These are phyloP conservation scores for Eupithecia inturbata DNA, from an alignment of 2,888 invertebrate species.

Conservation along the genomic window DNA sequence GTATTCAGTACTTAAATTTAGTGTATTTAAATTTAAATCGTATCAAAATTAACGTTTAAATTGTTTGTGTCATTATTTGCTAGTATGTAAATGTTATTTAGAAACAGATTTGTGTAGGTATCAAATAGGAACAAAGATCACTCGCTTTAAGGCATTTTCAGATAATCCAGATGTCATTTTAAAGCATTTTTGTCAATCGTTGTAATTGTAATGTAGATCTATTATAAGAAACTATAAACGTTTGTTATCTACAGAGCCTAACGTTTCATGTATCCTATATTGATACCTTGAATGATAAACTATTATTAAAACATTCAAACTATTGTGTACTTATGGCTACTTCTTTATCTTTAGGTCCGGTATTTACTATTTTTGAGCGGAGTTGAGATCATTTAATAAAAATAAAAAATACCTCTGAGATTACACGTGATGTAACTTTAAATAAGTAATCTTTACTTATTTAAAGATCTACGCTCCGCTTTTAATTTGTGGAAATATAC, in stretches of 20 bases:
- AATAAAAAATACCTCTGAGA: background rate
- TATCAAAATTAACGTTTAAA: conserved; percentile 48
- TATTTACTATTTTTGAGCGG: conserved; percentile 14
- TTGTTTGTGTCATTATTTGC: conserved; percentile 57
- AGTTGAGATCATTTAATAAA: conserved; percentile 10
- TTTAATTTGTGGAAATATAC: conserved; percentile 13
- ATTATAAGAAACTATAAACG: conserved; percentile 56
- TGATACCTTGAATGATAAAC: conserved; percentile 65
- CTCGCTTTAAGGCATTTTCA: conserved; percentile 65
- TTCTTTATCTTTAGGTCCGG: conserved; percentile 51
- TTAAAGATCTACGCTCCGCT: conserved; percentile 19
- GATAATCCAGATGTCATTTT: conserved; percentile 61
- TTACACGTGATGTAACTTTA: conserved; percentile 3
- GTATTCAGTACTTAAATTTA: conserved; percentile 51
- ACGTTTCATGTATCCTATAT: conserved; percentile 68
- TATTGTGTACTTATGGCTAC: conserved; percentile 74
- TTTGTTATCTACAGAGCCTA: conserved; percentile 65
- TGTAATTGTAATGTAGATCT: conserved; percentile 60
- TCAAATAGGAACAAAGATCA: conserved; percentile 74
- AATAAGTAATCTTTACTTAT: background rate
- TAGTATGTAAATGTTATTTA: conserved; percentile 58
- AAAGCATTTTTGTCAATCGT: conserved; percentile 68
- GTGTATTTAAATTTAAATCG: conserved; percentile 47
- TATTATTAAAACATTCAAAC: conserved; percentile 52
- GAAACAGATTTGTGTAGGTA: conserved; percentile 59